Conservation (phyloP, 2,113 vertebrate species). For the Cheilinus undulatus region DNA sequence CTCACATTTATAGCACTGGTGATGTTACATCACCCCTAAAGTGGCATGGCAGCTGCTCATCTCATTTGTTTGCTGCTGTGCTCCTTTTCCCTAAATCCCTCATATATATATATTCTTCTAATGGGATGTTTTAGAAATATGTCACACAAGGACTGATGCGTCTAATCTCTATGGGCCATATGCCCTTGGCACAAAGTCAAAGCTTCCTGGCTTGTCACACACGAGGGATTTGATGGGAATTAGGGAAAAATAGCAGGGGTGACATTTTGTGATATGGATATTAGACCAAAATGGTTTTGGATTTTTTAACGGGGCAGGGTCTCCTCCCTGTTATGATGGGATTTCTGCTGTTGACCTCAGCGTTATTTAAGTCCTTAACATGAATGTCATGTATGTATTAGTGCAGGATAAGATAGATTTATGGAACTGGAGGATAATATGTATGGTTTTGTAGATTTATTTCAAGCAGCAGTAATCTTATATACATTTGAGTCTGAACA, state of each 20-base stretch:
- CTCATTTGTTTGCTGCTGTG: slow-evolving; percentile 43
- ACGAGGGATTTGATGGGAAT: slow-evolving; percentile 53
- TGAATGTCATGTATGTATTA: slow-evolving; percentile 1
- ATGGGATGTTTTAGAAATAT: slow-evolving; percentile 43
- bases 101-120: slow-evolving; percentile 4
- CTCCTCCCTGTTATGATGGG: slow-evolving; percentile 30
- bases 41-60: not conserved
- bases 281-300: slow-evolving; percentile 49
- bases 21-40: slow-evolving; percentile 11
- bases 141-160: slow-evolving; percentile 31
- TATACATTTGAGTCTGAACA: no score
- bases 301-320: slow-evolving; percentile 34
- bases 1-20: slow-evolving; percentile 18
- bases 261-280: slow-evolving; percentile 40
- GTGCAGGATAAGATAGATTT: not conserved
- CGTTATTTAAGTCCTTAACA: not conserved
- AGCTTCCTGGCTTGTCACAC: slow-evolving; percentile 41
- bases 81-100: slow-evolving; percentile 19
- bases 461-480: not conserved
- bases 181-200: slow-evolving; percentile 71
- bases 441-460: not conserved
- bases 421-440: not conserved
- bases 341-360: slow-evolving; percentile 48
- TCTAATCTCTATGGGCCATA: slow-evolving; percentile 55
- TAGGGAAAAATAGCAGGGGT: slow-evolving; percentile 26